These are phyloP conservation scores for Montipora cactus DNA, from an alignment of 64 coral and sea anemone genomes.

Conservation along the genomic window DNA sequence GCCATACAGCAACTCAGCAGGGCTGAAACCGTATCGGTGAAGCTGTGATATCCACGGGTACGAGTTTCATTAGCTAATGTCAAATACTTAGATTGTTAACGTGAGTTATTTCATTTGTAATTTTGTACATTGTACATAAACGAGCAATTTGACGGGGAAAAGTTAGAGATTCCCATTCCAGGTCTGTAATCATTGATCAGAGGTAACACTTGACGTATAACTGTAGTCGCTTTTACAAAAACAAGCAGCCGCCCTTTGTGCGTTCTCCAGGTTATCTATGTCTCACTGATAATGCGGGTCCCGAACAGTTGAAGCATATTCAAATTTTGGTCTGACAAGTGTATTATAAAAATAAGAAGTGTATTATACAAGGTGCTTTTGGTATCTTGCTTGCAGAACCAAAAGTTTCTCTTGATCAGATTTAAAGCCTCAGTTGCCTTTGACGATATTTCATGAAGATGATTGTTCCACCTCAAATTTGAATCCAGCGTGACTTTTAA, in stretches of 20 bases:
- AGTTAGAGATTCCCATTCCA: not conserved
- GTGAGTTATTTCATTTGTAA: not conserved
- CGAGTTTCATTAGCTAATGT: no score
- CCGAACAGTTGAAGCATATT: constrained; percentile 18
- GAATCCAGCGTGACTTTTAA: not conserved
- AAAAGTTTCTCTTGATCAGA: constrained; percentile 35
- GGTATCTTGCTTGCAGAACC: constrained; percentile 28
- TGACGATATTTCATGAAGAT: constrained; percentile 19
- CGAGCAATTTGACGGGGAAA: no score
- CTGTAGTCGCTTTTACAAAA: constrained; percentile 42
- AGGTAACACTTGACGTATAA: constrained; percentile 29
- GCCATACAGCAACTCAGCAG: no score
- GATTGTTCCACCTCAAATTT: constrained; percentile 1
- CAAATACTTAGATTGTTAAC: not conserved
- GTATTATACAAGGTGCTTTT: constrained; percentile 40
- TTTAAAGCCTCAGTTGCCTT: not conserved
- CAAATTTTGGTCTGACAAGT: constrained; percentile 34
- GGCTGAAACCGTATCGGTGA: not conserved
- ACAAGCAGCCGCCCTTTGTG: constrained; percentile 30
- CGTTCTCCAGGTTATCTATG: constrained; percentile 26
- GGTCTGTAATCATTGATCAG: not conserved
- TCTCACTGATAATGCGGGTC: constrained; percentile 37
- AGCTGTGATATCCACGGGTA: not conserved
- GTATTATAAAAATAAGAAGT: not conserved
- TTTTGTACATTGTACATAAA: not conserved